A percentile compares a stretch with the other conserved stretches of the same genome.
Conservation (phyloP, 2,888 invertebrate genomes). For the Pachydiplax longipennis region DNA sequence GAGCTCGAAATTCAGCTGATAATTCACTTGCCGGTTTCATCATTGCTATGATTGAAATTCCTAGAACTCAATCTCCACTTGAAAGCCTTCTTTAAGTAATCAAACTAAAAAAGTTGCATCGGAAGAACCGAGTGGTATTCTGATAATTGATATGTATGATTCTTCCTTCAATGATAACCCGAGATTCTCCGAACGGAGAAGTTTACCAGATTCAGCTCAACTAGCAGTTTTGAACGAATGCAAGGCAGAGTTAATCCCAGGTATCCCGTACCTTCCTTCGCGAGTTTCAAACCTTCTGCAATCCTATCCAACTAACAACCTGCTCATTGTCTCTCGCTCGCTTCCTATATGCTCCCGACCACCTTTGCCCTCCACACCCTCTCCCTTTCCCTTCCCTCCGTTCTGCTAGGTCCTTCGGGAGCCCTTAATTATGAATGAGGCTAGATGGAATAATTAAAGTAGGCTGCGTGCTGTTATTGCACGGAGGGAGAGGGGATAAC, state of each 20-base stretch:
- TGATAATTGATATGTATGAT: neutral
- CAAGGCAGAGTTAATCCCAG: neutral
- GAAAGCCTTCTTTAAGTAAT: too few species aligned
- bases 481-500: neutral
- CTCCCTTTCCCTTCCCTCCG: neutral
- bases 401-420: conserved; percentile 25
- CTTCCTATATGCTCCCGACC: conserved; percentile 5
- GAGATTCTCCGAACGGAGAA: neutral
- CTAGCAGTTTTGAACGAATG: neutral
- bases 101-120: too few species aligned
- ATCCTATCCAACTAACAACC: neutral
- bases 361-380: neutral
- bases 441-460: conserved; percentile 45
- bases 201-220: neutral
- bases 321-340: neutral
- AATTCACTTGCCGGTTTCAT: too few species aligned
- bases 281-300: neutral
- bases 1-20: too few species aligned
- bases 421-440: conserved; percentile 41
- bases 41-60: too few species aligned
- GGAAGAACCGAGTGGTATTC: too few species aligned
- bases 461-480: conserved; percentile 41
- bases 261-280: neutral
- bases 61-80: too few species aligned
- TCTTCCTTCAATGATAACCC: neutral